phyloP scores from a whole-genome alignment of 2,888 invertebrate species.

The Tachystola acroxantha region DNA sequence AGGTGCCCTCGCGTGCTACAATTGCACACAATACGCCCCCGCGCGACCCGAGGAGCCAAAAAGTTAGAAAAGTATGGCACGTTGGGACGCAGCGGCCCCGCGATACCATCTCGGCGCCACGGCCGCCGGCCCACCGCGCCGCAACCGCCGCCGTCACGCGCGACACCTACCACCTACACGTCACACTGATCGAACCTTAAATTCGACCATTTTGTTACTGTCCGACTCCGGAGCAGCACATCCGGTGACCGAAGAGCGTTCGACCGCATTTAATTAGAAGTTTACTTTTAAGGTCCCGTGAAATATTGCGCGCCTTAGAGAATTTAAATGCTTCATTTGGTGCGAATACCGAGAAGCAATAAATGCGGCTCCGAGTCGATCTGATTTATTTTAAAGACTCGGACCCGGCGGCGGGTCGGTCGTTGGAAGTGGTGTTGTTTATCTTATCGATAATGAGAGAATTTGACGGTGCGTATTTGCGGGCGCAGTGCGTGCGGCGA shows the following conservation, averaged over 20 bases:
- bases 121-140: conserved; percentile 21
- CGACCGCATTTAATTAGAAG: conserved; percentile 61
- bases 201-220: conserved; percentile 24
- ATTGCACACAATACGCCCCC: conserved; percentile 69
- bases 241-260: conserved; percentile 48
- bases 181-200: conserved; percentile 35
- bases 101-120: conserved; percentile 60
- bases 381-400: conserved; percentile 57
- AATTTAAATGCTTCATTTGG: conserved; percentile 43
- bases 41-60: conserved; percentile 61
- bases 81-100: conserved; percentile 31
- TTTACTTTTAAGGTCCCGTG: conserved; percentile 55
- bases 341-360: conserved; percentile 60
- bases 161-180: conserved; percentile 23
- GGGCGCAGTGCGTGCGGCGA: conserved; percentile 37
- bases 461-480: conserved; percentile 36
- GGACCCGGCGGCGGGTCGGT: conserved; percentile 29
- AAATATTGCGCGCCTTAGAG: conserved; percentile 61
- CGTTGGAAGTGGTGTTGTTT: conserved; percentile 36
- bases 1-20: conserved; percentile 69
- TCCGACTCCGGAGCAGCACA: conserved; percentile 28
- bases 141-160: conserved; percentile 22
- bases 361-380: conserved; percentile 46
- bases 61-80: conserved; percentile 72
- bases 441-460: conserved; percentile 46